Evolutionary conservation across 2,888 invertebrate species (phyloP).

Genomic region (Nemotelus pantherinus): DNA sequence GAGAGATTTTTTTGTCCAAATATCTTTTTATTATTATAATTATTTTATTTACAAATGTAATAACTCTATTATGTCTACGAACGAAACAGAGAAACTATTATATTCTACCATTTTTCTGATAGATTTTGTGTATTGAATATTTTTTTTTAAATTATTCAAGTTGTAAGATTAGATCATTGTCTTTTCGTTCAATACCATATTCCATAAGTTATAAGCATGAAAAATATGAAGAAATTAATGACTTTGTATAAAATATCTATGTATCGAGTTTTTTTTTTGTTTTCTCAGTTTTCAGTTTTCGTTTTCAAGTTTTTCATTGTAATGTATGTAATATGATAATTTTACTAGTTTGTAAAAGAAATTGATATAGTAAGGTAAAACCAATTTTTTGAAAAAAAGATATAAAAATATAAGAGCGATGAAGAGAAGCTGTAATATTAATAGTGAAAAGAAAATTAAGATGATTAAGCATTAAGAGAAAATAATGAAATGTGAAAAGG

Average conservation of each 20-base stretch:
- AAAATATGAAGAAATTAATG: neutral
- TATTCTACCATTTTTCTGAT: neutral
- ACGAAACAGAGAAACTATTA: neutral
- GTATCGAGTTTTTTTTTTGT: neutral
- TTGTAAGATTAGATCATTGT: neutral
- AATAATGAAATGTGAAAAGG: conserved; percentile 20
- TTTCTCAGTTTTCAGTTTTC: conserved; percentile 20
- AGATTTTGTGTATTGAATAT: neutral
- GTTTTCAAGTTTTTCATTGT: conserved; percentile 30
- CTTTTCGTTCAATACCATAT: conserved; percentile 6
- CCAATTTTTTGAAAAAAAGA: conserved; percentile 8
- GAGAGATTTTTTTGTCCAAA: conserved; percentile 3
- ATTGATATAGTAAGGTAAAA: conserved; percentile 25
- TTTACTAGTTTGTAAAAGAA: conserved; percentile 32
- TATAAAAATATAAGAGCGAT: neutral
- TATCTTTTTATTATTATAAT: conserved; percentile 14
- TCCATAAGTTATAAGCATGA: conserved; percentile 27
- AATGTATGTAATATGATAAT: conserved; percentile 37
- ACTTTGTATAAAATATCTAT: neutral
- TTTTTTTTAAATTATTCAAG: conserved; percentile 12
- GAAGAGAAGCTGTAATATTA: conserved; percentile 34
- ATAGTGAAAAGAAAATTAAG: conserved; percentile 20
- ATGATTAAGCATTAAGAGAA: neutral
- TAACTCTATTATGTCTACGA: neutral
- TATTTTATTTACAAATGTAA: conserved; percentile 9